phyloP scores from a whole-genome alignment of 2,888 invertebrate species.

The Calliscelio sp. region DNA sequence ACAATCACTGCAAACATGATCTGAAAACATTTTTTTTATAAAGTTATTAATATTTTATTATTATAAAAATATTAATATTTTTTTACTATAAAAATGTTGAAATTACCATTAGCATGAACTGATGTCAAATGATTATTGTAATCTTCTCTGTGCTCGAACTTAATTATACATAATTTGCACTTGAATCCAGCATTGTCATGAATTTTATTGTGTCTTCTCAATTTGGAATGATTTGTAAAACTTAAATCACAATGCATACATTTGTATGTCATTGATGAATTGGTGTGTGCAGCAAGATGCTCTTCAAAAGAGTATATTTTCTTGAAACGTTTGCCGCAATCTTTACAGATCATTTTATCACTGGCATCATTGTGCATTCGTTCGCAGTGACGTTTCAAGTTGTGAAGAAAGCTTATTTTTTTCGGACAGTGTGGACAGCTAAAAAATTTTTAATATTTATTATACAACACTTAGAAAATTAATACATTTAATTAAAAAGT shows the following conservation, averaged over 20 bases:
- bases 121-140: slow-evolving; percentile 86
- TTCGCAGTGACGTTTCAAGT: slow-evolving; percentile 88
- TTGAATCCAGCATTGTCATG: slow-evolving; percentile 79
- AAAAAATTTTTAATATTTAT: no score
- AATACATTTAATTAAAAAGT: no score
- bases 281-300: slow-evolving; percentile 88
- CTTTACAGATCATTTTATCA: slow-evolving; percentile 85
- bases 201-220: slow-evolving; percentile 86
- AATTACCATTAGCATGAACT: slow-evolving; percentile 80
- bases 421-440: slow-evolving; percentile 86
- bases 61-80: no score
- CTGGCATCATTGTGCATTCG: slow-evolving; percentile 85
- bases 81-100: no score
- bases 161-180: slow-evolving; percentile 85
- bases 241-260: slow-evolving; percentile 87
- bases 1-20: slow-evolving; percentile 80
- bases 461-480: no score
- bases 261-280: slow-evolving; percentile 83
- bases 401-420: slow-evolving; percentile 87
- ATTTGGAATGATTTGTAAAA: slow-evolving; percentile 86
- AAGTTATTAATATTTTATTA: no score
- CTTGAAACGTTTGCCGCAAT: slow-evolving; percentile 87
- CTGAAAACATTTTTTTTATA: no score
- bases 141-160: slow-evolving; percentile 87
- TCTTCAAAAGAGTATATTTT: slow-evolving; percentile 88